phyloP scores from a whole-genome alignment of 1,140 invertebrate genomes.

The Melanaphis sacchari region DNA sequence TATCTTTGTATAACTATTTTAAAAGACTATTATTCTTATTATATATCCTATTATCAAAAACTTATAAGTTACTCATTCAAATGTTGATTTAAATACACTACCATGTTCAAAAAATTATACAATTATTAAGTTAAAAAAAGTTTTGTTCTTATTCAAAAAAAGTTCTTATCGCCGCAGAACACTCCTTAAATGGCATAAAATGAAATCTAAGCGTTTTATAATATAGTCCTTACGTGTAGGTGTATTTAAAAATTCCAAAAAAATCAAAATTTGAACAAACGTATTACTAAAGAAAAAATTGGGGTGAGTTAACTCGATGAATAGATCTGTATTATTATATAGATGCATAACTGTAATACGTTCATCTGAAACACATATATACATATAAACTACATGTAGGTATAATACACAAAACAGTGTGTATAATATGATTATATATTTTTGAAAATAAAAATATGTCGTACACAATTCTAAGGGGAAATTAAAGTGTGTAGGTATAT shows the following conservation, averaged over 20 bases:
- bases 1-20: not conserved
- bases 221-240: too few species aligned
- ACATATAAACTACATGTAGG: too few species aligned
- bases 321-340: not conserved
- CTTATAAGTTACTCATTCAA: not conserved
- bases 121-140: not conserved
- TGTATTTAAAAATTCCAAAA: too few species aligned
- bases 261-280: too few species aligned
- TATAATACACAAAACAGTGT: not conserved
- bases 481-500: not conserved
- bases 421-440: not conserved
- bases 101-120: not conserved
- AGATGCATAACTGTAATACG: not conserved
- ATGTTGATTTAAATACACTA: not conserved
- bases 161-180: too few species aligned
- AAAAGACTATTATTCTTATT: not conserved
- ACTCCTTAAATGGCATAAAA: not conserved
- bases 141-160: not conserved
- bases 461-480: not conserved
- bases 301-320: too few species aligned
- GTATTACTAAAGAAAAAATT: not conserved
- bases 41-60: not conserved
- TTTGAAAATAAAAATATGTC: constrained; percentile 3
- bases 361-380: not conserved
- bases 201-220: not conserved